A percentile compares a stretch with the other conserved stretches of the same genome.
These are phyloP conservation scores for Pangasius krempfi DNA, from an alignment of 2,797 vertebrate genomes.

Conservation along the genomic window DNA sequence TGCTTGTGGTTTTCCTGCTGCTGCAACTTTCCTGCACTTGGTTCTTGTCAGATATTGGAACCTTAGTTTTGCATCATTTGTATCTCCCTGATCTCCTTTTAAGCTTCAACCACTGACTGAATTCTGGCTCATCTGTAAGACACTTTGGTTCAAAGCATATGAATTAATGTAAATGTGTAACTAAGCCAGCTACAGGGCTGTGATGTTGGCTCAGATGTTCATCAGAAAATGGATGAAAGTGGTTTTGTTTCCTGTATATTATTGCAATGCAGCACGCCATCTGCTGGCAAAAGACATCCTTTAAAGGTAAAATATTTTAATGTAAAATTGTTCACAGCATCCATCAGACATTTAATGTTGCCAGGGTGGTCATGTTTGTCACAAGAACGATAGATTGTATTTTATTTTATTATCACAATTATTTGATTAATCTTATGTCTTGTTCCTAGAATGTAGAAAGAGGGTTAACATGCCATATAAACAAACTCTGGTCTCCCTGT, in stretches of 20 bases:
- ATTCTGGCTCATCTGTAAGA: not conserved
- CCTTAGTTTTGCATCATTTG: not conserved
- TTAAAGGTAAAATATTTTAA: not conserved
- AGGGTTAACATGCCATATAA: not conserved
- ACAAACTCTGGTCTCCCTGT: not conserved
- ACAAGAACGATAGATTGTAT: not conserved
- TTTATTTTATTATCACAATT: not conserved
- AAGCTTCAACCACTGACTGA: not conserved
- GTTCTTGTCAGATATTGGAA: not conserved
- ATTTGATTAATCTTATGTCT: no score
- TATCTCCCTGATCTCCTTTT: not conserved
- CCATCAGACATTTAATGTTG: not conserved
- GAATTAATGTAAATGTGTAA: not conserved
- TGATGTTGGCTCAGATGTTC: not conserved
- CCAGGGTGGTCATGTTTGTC: not conserved
- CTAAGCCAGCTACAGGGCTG: not conserved
- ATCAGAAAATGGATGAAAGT: slow-evolving; percentile 25
- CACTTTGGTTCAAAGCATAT: not conserved
- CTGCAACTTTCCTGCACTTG: not conserved
- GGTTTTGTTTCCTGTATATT: not conserved
- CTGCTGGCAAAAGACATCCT: not conserved
- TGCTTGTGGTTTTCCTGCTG: not conserved
- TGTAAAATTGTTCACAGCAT: not conserved
- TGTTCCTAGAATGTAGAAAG: not conserved
- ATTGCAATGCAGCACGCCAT: slow-evolving; percentile 1